Evolutionary conservation across 2,113 vertebrate genomes (phyloP).

Genomic region (Pithys albifrons): DNA sequence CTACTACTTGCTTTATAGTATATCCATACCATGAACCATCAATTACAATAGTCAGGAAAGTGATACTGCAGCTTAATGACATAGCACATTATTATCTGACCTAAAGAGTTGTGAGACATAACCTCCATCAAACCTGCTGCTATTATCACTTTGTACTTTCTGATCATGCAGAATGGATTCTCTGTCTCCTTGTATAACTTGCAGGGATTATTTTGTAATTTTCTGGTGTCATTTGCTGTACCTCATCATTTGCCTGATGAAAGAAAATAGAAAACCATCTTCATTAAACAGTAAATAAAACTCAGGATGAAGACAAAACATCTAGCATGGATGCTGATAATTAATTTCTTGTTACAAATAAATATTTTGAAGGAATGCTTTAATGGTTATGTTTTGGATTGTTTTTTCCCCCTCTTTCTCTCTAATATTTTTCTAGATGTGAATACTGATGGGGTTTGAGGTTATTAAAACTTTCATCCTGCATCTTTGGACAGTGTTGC

Average conservation of each 20-base stretch:
- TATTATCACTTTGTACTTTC: constrained; percentile 39
- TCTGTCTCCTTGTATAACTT: constrained; percentile 37
- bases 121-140: constrained; percentile 42
- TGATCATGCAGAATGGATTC: background rate
- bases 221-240: constrained; percentile 28
- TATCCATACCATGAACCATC: constrained; percentile 8
- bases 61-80: constrained; percentile 2
- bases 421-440: background rate
- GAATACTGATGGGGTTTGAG: background rate
- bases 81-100: constrained; percentile 47
- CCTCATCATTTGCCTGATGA: constrained; percentile 41
- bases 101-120: constrained; percentile 51
- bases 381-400: background rate
- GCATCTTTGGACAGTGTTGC: background rate
- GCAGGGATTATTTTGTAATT: constrained; percentile 27
- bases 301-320: background rate
- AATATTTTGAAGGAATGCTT: background rate
- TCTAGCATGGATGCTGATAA: constrained; percentile 3
- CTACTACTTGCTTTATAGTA: constrained; percentile 43
- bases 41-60: constrained; percentile 43
- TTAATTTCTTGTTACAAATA: constrained; percentile 3
- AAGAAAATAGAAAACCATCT: constrained; percentile 25
- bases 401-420: background rate
- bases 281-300: constrained; percentile 54
- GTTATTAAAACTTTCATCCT: background rate